Evolutionary conservation across 2,888 invertebrate genomes (phyloP).

Genomic region (Amorpha juglandis): DNA sequence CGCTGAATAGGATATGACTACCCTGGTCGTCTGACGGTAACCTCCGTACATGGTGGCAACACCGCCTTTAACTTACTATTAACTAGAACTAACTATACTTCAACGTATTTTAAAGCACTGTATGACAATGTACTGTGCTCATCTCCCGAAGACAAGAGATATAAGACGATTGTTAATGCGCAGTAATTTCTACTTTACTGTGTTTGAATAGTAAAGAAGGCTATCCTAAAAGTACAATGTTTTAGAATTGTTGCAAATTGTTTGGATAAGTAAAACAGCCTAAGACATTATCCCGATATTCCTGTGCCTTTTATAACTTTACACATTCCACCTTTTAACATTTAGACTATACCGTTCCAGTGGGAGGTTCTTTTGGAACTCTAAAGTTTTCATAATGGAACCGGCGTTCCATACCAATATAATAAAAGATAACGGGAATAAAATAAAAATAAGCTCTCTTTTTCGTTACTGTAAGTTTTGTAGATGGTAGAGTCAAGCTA

Average conservation of each 20-base stretch:
- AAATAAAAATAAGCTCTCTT: background rate
- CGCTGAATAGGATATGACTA: no score
- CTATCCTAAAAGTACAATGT: background rate
- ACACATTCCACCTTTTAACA: conserved; percentile 5
- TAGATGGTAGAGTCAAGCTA: no score
- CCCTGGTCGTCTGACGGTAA: no score
- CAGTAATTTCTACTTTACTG: no score
- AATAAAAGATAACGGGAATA: background rate
- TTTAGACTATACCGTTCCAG: background rate
- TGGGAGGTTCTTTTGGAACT: background rate
- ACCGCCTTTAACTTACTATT: no score
- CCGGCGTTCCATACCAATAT: background rate
- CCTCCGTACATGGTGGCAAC: no score
- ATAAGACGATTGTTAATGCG: no score
- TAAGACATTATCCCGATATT: background rate
- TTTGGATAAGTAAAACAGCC: background rate
- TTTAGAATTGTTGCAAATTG: background rate
- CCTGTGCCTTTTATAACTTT: background rate
- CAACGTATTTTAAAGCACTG: no score
- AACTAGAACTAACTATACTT: no score
- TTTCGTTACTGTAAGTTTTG: no score
- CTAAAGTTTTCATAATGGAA: background rate
- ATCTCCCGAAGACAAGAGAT: no score
- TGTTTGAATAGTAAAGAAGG: background rate
- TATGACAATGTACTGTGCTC: no score